Base-by-base conservation (phyloP, 2,113 vertebrate genomes). In the Callorhinus ursinus region DNA sequence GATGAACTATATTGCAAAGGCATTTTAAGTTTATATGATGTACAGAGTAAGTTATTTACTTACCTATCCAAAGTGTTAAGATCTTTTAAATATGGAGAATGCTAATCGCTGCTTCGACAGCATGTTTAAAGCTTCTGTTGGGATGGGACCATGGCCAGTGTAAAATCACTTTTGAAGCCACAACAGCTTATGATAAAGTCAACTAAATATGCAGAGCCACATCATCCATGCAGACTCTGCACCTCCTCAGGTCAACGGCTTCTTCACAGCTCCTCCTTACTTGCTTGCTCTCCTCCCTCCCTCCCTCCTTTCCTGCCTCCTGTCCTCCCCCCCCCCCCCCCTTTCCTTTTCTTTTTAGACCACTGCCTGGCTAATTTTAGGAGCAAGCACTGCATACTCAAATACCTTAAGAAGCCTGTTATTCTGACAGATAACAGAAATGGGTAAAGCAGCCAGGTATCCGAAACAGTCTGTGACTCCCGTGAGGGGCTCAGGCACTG, bases 161-260 rank as follows among this genome's bases (percentile, higher is more conserved):
- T 24, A 85, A 97, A 95, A 88, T 82, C 85, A 69, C 77, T 95
- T 67, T 51, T 85, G 63, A 96, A 95, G 89, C 19, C 63, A 71
- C 19, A 53, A 26, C 12, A 85, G n/a, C 19, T 82, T 96, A 61
- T 76, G 69, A 63, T 33, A 36, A 93, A 93, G 81, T 81, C 59
- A 67, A 33, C 36, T 13, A 63, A 86, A 82, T 39, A 69, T 1
- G 12, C 4, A 79, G 10, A 36, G 59, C 16, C 61, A 18, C 4
- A 14, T 80, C 11, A 24, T 57, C 71, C 31, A 33, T 1, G 16
- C 72, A 69, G 71, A 36, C 0, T n/a, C 72, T 82, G 55, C 9
- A 59, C 4, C 9, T 49, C 46, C 31, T n/a, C 33, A n/a, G 76
- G 10, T 55, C 51, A 71, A 33, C 2, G 7, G 46, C 77, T 87